These are phyloP conservation scores for Trachelipus rathkii DNA, from an alignment of 1,140 invertebrate genomes.

Conservation along the genomic window DNA sequence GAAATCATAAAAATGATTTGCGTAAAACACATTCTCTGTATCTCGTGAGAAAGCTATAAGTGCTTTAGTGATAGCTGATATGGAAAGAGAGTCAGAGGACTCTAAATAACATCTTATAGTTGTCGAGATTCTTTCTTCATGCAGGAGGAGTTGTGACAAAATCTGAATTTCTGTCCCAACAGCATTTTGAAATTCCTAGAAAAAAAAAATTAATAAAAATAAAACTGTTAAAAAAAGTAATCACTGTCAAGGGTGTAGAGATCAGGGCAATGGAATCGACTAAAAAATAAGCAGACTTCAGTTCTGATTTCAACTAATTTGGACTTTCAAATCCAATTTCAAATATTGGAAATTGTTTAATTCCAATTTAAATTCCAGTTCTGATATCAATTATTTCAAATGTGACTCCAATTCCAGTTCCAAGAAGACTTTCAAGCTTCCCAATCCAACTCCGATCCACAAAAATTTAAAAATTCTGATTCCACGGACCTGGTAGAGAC, in stretches of 20 bases:
- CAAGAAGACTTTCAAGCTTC: too few relatives aligned
- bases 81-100: background rate
- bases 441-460: too few relatives aligned
- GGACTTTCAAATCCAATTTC: background rate
- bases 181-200: slow-evolving; percentile 19
- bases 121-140: background rate
- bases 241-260: background rate
- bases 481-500: too few relatives aligned
- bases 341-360: background rate
- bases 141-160: background rate
- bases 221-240: background rate
- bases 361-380: background rate
- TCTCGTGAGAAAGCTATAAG: slow-evolving; percentile 22
- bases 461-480: too few relatives aligned
- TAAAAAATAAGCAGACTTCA: background rate
- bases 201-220: background rate
- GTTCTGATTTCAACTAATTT: slow-evolving; percentile 7
- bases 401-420: too few relatives aligned
- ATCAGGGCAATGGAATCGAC: background rate
- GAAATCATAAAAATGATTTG: slow-evolving; percentile 26
- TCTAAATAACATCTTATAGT: background rate
- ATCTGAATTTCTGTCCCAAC: slow-evolving; percentile 14
- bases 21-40: slow-evolving; percentile 21
- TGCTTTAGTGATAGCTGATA: slow-evolving; percentile 10
- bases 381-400: too few relatives aligned